These are phyloP conservation scores for Drosophila macrospina DNA, from an alignment of 2,888 invertebrate genomes.

Conservation along the genomic window DNA sequence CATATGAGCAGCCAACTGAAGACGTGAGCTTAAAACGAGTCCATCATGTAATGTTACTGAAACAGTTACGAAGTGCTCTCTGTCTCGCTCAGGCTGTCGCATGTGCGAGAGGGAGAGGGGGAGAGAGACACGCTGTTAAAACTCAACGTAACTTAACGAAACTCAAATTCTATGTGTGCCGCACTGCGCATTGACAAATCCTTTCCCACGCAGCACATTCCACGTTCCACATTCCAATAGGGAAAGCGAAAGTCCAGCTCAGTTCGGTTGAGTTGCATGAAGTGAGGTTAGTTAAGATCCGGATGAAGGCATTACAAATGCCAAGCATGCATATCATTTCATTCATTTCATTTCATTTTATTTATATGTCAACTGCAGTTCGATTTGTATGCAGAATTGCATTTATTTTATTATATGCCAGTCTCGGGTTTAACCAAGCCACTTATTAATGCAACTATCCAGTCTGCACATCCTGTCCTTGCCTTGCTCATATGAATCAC, in stretches of 20 bases:
- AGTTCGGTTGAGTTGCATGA: slow-evolving; percentile 16
- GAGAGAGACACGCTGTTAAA: not conserved
- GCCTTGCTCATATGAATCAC: slow-evolving; percentile 52
- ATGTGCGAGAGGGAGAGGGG: not conserved
- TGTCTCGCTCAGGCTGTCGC: not conserved
- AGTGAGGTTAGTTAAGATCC: slow-evolving; percentile 26
- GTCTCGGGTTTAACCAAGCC: slow-evolving; percentile 55
- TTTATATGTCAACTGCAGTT: slow-evolving; percentile 68
- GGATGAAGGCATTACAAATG: slow-evolving; percentile 68
- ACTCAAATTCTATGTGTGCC: slow-evolving; percentile 45
- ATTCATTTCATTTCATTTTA: slow-evolving; percentile 45
- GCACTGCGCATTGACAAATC: slow-evolving; percentile 26
- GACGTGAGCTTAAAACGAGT: slow-evolving; percentile 57
- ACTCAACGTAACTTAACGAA: slow-evolving; percentile 19
- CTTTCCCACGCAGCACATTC: slow-evolving; percentile 34
- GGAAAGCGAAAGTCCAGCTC: slow-evolving; percentile 51
- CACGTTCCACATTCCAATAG: slow-evolving; percentile 9
- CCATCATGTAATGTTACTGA: slow-evolving; percentile 62
- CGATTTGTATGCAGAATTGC: slow-evolving; percentile 73
- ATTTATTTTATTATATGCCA: slow-evolving; percentile 25
- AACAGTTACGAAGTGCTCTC: slow-evolving; percentile 51
- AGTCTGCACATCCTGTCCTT: slow-evolving; percentile 32
- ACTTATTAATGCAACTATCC: slow-evolving; percentile 24
- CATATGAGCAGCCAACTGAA: slow-evolving; percentile 25
- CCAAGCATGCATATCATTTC: slow-evolving; percentile 49